Evolutionary conservation across 2,888 invertebrate species (phyloP).

Genomic region (Ormyrus pomaceus): DNA sequence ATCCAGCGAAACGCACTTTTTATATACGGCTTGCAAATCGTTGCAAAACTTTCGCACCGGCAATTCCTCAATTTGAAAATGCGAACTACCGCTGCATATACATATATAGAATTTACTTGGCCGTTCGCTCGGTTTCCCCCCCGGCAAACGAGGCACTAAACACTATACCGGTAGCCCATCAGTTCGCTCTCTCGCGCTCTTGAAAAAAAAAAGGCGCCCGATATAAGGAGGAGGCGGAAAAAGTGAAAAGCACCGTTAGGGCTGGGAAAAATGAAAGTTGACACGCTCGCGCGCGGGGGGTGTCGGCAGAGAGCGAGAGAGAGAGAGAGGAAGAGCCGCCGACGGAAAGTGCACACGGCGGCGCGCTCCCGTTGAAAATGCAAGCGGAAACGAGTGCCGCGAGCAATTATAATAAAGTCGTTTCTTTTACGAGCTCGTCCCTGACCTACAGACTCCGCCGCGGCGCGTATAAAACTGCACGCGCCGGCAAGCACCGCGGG

Average conservation of each 20-base stretch:
- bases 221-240: neutral
- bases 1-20: too few relatives aligned
- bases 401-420: conserved; percentile 29
- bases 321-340: neutral
- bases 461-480: neutral
- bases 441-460: conserved; percentile 22
- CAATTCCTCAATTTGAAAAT: too few relatives aligned
- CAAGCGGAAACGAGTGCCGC: conserved; percentile 22
- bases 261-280: conserved; percentile 34
- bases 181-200: too few relatives aligned
- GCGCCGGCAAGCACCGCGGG: neutral
- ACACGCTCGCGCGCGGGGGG: neutral
- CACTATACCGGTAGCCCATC: too few relatives aligned
- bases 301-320: too few relatives aligned
- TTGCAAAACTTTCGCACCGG: too few relatives aligned
- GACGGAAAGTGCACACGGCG: conserved; percentile 14
- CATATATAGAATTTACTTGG: too few relatives aligned
- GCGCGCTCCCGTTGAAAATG: conserved; percentile 24
- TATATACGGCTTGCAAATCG: too few relatives aligned
- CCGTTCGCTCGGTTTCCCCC: too few relatives aligned
- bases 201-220: too few relatives aligned
- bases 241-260: neutral
- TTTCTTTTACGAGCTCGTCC: conserved; percentile 10
- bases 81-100: too few relatives aligned
- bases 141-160: too few relatives aligned